A percentile compares a stretch with the other conserved stretches of the same genome.
phyloP scores from a whole-genome alignment of 2,888 invertebrate genomes.

The Omphaloscelis lunosa region DNA sequence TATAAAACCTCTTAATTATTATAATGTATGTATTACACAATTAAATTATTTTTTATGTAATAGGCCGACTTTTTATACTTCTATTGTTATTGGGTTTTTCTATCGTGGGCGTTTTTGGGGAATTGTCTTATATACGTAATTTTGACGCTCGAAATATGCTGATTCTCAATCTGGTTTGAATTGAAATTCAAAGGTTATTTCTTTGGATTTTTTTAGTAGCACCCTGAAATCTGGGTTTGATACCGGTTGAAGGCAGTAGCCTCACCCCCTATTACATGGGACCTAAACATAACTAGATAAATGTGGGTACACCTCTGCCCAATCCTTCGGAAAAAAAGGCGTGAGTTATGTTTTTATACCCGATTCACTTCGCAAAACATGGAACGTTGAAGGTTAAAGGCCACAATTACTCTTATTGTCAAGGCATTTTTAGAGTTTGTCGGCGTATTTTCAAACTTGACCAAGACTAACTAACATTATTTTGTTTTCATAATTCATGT shows the following conservation, averaged over 20 bases:
- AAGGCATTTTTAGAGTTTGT: not conserved
- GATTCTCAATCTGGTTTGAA: too few relatives aligned
- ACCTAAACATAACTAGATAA: too few relatives aligned
- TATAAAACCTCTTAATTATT: constrained; percentile 22
- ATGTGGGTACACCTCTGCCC: too few relatives aligned
- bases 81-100: not conserved
- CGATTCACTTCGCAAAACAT: not conserved
- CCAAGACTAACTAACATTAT: not conserved
- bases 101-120: too few relatives aligned
- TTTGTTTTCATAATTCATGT: not conserved
- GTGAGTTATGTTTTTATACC: not conserved
- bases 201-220: not conserved
- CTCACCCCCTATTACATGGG: not conserved
- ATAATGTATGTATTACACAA: not conserved
- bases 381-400: not conserved
- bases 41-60: not conserved
- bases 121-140: too few relatives aligned
- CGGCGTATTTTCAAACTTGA: not conserved
- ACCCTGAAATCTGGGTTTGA: not conserved
- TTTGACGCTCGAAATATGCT: too few relatives aligned
- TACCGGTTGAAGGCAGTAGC: not conserved
- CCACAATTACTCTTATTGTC: not conserved
- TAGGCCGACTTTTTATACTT: not conserved
- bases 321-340: too few relatives aligned
- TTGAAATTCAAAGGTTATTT: too few relatives aligned